Evolutionary conservation across 2,888 invertebrate genomes (phyloP).

Genomic region (Lepidonotus clava): DNA sequence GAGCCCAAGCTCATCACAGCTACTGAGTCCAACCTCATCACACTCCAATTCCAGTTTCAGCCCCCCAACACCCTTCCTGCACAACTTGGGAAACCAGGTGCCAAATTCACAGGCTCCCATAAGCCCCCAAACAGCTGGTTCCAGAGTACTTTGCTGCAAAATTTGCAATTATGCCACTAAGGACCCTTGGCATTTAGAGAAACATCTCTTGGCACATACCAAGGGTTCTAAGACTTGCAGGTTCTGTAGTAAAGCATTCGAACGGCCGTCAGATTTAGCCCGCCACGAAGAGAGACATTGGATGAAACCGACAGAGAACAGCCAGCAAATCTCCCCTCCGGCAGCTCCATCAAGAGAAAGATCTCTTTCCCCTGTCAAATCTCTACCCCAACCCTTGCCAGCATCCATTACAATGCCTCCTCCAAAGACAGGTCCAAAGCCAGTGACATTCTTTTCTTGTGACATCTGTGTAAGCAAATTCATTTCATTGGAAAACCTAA

Average conservation of each 20-base stretch:
- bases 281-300: constrained; percentile 60
- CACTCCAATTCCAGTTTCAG: no score
- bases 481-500: neutral
- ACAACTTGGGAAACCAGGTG: no score
- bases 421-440: neutral
- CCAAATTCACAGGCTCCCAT: no score
- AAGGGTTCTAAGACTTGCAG: constrained; percentile 55
- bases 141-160: constrained; percentile 54
- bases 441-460: neutral
- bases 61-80: no score
- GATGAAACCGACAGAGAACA: neutral
- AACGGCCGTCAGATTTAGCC: constrained; percentile 57
- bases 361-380: no score
- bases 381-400: no score
- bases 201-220: constrained; percentile 58
- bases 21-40: no score
- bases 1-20: no score
- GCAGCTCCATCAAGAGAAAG: neutral
- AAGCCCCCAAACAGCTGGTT: no score
- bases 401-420: neutral
- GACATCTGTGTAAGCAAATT: neutral
- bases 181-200: constrained; percentile 57
- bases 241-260: constrained; percentile 60
- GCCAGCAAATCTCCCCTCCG: neutral
- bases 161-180: constrained; percentile 58